phyloP scores from a whole-genome alignment of 2,888 invertebrate species.

The Campoplex nolae region DNA sequence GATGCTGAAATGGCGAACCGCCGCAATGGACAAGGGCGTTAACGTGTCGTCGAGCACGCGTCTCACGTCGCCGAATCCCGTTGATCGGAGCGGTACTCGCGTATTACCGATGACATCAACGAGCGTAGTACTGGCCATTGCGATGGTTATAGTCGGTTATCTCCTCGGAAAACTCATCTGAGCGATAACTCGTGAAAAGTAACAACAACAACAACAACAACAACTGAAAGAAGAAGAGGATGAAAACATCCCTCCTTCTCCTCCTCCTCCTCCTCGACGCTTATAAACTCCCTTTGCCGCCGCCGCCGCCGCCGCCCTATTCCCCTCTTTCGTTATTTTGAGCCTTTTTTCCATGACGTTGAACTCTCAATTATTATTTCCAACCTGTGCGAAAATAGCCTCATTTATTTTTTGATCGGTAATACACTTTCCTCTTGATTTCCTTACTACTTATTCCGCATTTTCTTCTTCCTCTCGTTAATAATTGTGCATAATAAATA shows the following conservation, averaged over 20 bases:
- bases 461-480: constrained; percentile 41
- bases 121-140: constrained; percentile 78
- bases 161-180: constrained; percentile 83
- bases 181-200: constrained; percentile 77
- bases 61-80: constrained; percentile 75
- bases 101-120: constrained; percentile 73
- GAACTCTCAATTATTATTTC: neutral
- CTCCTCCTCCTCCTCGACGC: constrained; percentile 64
- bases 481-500: constrained; percentile 65
- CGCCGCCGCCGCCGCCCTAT: constrained; percentile 68
- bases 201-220: constrained; percentile 65
- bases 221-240: neutral
- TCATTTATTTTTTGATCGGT: neutral
- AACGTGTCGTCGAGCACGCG: constrained; percentile 76
- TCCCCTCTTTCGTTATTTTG: constrained; percentile 34
- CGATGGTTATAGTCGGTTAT: constrained; percentile 82
- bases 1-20: constrained; percentile 80
- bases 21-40: constrained; percentile 78
- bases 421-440: neutral
- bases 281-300: constrained; percentile 73
- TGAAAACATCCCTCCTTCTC: constrained; percentile 60
- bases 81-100: constrained; percentile 72
- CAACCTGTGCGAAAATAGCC: neutral
- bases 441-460: neutral
- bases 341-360: constrained; percentile 11